Evolutionary conservation across 1,140 invertebrate genomes (phyloP), one percentile per base, ranked within the genome.

Genomic region (Drosophila sp.): DNA sequence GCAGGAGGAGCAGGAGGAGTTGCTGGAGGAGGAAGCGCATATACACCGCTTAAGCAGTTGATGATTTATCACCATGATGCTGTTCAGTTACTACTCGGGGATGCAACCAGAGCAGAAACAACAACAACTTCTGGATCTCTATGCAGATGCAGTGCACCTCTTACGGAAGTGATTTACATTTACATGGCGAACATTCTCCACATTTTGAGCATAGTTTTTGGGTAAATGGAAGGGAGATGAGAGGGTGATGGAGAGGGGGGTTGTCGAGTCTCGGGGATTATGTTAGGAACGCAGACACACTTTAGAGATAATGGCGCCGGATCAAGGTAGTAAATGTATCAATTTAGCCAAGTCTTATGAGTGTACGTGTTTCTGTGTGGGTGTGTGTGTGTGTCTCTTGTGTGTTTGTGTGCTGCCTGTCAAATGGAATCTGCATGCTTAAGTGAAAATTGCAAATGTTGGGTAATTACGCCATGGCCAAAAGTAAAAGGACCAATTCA

Each of bases 291-390:
- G 10, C 56, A 35, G 30, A 58, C 56, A 58, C 56, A 58, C 32
- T 58, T 58, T 25, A 58, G 56, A 67, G 79, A 87, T 85, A 85
- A 85, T 87, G 76, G 83, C 23, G 23, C 80, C 82, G 82, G 83
- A 87, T 85, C 84, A 82, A 82, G 82, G 83, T 85, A 85, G 82
- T 85, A 87, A 87, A 85, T 85, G 82, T 85, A 85, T 85, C 82
- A 85, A 85, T 85, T 87, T 76, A 70, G 72, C 72, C 60, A 38
- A n/a, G 29, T 25, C 60, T 32, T 47, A 25, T 25, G 29, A 33
- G 6, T 33, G 29, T 8, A 4, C 29, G 10, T 47, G 41, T 47
- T 1, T 38, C 8, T 38, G 8, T 38, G 55, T 3, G 23, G 6
- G 23, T 35, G 25, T 66, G 71, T 35, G 32, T 23, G 57, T 38